phyloP scores from a whole-genome alignment of 2,797 vertebrate species.

The Lindbergichthys nudifrons region DNA sequence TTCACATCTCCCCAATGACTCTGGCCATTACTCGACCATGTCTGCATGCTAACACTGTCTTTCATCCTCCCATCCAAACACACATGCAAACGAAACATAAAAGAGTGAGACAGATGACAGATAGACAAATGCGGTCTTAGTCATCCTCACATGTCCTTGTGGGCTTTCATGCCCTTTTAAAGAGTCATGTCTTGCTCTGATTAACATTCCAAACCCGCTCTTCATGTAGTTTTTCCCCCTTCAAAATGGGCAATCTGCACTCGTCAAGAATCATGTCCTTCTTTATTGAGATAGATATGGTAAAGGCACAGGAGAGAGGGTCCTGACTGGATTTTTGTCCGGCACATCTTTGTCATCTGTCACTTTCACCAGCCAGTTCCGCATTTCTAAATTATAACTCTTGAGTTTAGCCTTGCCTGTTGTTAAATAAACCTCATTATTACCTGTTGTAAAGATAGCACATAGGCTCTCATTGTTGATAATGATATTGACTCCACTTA shows the following conservation, averaged over 20 bases:
- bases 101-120: conserved; percentile 28
- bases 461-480: background rate
- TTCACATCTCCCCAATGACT: conserved; percentile 37
- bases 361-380: conserved; percentile 2
- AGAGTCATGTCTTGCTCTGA: conserved; percentile 33
- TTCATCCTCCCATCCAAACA: background rate
- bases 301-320: background rate
- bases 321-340: conserved; percentile 22
- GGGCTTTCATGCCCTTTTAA: conserved; percentile 56
- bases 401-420: background rate
- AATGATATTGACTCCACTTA: conserved; percentile 2
- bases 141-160: conserved; percentile 48
- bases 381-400: conserved; percentile 20
- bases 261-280: conserved; percentile 33
- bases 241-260: conserved; percentile 20
- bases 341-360: conserved; percentile 20
- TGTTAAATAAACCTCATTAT: background rate
- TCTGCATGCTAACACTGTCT: conserved; percentile 33
- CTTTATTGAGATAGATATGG: conserved; percentile 15
- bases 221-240: background rate
- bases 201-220: conserved; percentile 45
- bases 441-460: background rate
- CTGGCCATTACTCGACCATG: conserved; percentile 10
- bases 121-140: conserved; percentile 36
- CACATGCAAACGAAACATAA: conserved; percentile 1